Base-by-base conservation (phyloP, 2,888 invertebrate species). In the Rutpela maculata region DNA sequence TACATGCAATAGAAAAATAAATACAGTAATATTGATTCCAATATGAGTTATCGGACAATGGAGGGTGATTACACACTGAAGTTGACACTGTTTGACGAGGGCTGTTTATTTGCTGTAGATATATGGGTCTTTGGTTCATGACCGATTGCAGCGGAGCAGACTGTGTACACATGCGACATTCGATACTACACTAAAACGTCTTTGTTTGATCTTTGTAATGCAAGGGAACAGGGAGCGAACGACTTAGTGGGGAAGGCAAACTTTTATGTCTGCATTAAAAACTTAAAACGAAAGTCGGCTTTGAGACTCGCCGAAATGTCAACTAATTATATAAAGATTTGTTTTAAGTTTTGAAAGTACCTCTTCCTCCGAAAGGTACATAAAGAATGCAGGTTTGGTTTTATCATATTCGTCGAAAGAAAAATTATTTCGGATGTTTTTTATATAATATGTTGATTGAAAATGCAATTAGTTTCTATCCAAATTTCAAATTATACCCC, bases 61-160 rank as follows among this genome's bases (percentile, higher is more conserved):
- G 43, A 12, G 15, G 50, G n/a, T 50, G 50, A 50, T 50, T 50
- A 50, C 50, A 50, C n/a, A 50, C 50, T 50, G n/a, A 50, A 50
- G 50, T 50, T 50, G 50, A 50, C 22, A 60, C 31, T 60, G 38
- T 50, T 43, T 50, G 66, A 43, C 22, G 50, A 43, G n/a, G 50
- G 19, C 50, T 56, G 57, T 68, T 68, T 68, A 68, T 68, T 68
- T 68, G 31, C 57, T 57, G 26, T 68, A 12, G 69, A 69, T 57
- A 55, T 68, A 35, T 69, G 57, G 69, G 57, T 69, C 35, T 68
- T 35, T 38, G 69, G 57, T 59, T 69, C 69, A 69, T 69, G 69
- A 69, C 69, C 57, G 69, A 69, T 69, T 69, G 57, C 31, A 57
- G 55, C 59, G 57, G 22, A 31, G 26, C 57, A 69, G 57, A 59